Evolutionary conservation across 2,113 vertebrate species (phyloP).

Genomic region (Galemys pyrenaicus): DNA sequence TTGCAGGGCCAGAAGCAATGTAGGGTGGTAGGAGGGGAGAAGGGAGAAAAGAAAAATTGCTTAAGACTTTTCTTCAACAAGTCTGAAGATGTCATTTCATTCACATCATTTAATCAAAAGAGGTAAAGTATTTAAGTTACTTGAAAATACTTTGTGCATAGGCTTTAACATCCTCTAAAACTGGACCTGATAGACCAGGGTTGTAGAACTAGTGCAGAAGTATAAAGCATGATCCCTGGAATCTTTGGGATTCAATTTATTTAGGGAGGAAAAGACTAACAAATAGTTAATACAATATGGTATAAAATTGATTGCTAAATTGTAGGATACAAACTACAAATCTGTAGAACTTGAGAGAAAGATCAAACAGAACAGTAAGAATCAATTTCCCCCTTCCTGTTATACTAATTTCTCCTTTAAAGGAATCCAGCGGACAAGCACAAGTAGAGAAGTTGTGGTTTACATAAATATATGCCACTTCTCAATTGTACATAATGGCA

Average conservation of each 20-base stretch:
- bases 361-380: neutral
- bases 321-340: constrained; percentile 23
- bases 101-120: neutral
- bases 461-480: neutral
- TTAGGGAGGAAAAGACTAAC: constrained; percentile 16
- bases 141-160: neutral
- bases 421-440: neutral
- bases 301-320: constrained; percentile 30
- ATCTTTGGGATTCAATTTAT: neutral
- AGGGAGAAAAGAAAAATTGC: neutral
- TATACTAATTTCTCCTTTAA: constrained; percentile 6
- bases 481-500: neutral
- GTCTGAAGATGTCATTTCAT: neutral
- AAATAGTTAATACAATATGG: neutral
- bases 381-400: neutral
- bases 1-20: neutral
- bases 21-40: neutral
- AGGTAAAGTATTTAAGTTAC: neutral
- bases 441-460: neutral
- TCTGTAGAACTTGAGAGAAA: constrained; percentile 2
- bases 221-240: neutral
- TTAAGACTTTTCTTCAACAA: neutral
- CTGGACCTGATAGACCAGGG: neutral
- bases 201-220: neutral
- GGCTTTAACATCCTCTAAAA: neutral